These are phyloP conservation scores for Ciconia stormi DNA, from an alignment of 2,113 vertebrate genomes.

Conservation along the genomic window DNA sequence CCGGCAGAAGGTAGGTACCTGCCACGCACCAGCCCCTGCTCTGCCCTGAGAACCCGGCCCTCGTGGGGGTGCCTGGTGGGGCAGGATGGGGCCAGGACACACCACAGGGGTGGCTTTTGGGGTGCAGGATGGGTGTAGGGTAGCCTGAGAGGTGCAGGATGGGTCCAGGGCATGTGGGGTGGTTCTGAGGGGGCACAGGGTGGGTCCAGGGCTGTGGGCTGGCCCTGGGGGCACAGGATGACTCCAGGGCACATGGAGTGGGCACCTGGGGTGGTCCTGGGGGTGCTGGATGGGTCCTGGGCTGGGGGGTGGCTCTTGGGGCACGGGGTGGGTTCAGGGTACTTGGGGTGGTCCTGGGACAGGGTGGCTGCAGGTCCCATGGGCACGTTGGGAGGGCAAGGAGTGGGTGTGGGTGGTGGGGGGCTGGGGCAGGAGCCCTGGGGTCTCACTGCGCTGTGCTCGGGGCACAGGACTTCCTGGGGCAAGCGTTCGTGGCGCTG, in stretches of 20 bases:
- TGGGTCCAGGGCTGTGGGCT: background rate
- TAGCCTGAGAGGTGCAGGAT: background rate
- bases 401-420: too few species aligned
- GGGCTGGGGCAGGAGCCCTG: background rate
- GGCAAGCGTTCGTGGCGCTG: conserved; percentile 78
- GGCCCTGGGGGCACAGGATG: background rate
- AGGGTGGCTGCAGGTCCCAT: background rate
- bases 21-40: background rate
- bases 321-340: background rate
- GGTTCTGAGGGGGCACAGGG: too few species aligned
- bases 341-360: background rate
- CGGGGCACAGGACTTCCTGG: conserved; percentile 77
- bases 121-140: too few species aligned
- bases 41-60: background rate
- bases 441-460: background rate
- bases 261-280: too few species aligned
- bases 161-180: background rate
- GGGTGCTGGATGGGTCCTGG: background rate
- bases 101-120: background rate
- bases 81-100: background rate
- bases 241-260: too few species aligned
- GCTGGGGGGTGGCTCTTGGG: background rate
- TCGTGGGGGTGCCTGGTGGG: background rate
- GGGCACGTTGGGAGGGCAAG: fast-evolving
- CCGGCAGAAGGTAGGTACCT: conserved; percentile 73